Evolutionary conservation across 2,888 invertebrate genomes (phyloP).

Genomic region (Argyresthia goedartella): DNA sequence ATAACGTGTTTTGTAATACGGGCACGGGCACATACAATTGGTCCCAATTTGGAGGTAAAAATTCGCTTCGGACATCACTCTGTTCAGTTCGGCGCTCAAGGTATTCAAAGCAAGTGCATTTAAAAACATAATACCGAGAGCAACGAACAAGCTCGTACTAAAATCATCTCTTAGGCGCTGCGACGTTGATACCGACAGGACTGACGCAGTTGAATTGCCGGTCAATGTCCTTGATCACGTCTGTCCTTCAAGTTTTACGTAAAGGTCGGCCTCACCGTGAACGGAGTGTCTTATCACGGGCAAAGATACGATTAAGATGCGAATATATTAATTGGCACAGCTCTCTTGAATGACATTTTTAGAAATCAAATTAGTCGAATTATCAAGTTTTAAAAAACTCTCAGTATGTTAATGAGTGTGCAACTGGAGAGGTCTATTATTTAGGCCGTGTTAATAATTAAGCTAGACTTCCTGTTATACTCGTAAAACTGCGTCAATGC

Average conservation of each 20-base stretch:
- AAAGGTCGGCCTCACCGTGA: not conserved
- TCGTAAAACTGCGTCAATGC: no score
- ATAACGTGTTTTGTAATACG: no score
- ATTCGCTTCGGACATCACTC: no score
- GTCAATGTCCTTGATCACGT: conserved; percentile 3
- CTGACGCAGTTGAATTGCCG: not conserved
- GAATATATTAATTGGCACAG: not conserved
- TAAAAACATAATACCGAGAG: conserved; percentile 3
- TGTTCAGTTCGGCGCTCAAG: no score
- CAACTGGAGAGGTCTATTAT: not conserved
- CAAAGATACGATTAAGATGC: not conserved
- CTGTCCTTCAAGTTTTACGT: conserved; percentile 2
- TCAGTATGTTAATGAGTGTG: not conserved
- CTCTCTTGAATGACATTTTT: not conserved
- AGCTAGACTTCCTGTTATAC: no score
- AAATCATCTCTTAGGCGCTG: not conserved
- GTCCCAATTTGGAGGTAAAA: no score
- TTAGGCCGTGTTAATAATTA: no score
- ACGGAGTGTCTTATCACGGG: no score
- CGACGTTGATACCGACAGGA: not conserved
- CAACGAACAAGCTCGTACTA: no score
- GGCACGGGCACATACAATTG: no score
- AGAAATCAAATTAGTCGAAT: not conserved
- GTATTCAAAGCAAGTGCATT: no score
- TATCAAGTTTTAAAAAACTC: not conserved